Base-by-base conservation (phyloP, 2,797 vertebrate species). In the Heterohyrax brucei region DNA sequence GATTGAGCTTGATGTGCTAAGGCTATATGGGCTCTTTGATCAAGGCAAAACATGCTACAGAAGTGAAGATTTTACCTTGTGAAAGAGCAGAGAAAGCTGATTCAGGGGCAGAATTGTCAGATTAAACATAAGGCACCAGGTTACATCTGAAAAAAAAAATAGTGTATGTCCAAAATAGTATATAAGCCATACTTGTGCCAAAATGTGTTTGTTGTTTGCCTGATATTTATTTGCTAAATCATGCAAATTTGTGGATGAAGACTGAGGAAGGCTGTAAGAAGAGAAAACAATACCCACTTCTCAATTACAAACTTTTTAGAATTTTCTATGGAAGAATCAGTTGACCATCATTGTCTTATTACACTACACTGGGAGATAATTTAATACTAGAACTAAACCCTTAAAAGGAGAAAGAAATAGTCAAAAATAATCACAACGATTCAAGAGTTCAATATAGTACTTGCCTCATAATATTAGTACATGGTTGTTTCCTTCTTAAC, bases 211-310 rank as follows among this genome's bases (percentile, higher is more conserved):
- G 88, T 70, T 76, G 86, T 82, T 72, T 0, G 84, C 28, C 87
- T 62, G 44, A 93, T 85, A 68, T 84, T 93, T 64, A 81, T 59
- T 80, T 88, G 30, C 21, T 81, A 86, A 87, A 18, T 1, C 39
- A 73, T 10, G 39, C 6, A 92, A 19, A 84, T 89, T 73, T 13
- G 81, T 10, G 39, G n/a, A 80, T 85, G 19, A 87, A 92, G 73
- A 90, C 0, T 61, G 10, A 91, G 70, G 30, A 73, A 66, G 12
- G 18, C 24, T 30, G 4, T 50, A 46, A 75, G 19, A 46, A 75
- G 59, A 87, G 46, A 48, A 87, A 72, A 48, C 21, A 64, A 7
- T 5, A 84, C 44, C 22, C 3, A 33, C 62, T 77, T 85, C 53
- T 92, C 26, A 64, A 64, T 18, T 82, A 28, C 53, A 79, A 84